Conservation (phyloP, 2,888 invertebrate genomes). For the Aphidius colemani region DNA sequence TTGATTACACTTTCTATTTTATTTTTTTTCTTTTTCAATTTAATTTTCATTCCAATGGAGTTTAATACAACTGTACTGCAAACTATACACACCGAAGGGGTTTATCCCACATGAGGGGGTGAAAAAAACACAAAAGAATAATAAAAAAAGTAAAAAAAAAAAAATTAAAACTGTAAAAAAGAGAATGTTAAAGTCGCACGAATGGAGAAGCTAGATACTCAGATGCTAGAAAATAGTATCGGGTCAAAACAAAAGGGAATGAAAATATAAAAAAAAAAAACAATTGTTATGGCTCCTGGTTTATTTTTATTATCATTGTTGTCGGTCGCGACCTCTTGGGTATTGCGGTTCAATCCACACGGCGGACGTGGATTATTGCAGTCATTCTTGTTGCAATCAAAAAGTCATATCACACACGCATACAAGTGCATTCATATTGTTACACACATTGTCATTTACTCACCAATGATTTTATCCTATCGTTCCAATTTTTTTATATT, state of each 20-base stretch:
- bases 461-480: too few relatives aligned
- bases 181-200: not conserved
- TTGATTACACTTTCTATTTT: slow-evolving; percentile 3
- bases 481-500: too few relatives aligned
- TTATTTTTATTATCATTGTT: slow-evolving; percentile 16
- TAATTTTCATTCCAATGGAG: slow-evolving; percentile 4
- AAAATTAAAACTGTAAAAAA: not conserved
- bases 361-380: not conserved
- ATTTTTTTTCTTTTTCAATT: slow-evolving; percentile 11
- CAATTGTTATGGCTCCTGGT: slow-evolving; percentile 6
- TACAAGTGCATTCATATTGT: too few relatives aligned
- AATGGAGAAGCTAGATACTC: too few relatives aligned
- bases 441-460: too few relatives aligned
- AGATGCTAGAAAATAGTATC: too few relatives aligned
- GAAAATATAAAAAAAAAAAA: not conserved
- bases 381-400: not conserved
- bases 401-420: not conserved
- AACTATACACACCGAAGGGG: not conserved
- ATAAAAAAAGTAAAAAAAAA: not conserved
- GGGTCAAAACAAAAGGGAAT: too few relatives aligned
- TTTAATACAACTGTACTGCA: not conserved
- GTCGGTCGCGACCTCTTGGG: slow-evolving; percentile 11
- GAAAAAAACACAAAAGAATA: not conserved
- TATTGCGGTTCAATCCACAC: slow-evolving; percentile 6
- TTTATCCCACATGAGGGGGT: not conserved